Percentiles rank a stretch among this genome's conserved stretches.
These are phyloP conservation scores for Nomada hirtipes DNA, from an alignment of 2,888 invertebrate genomes.

Conservation along the genomic window DNA sequence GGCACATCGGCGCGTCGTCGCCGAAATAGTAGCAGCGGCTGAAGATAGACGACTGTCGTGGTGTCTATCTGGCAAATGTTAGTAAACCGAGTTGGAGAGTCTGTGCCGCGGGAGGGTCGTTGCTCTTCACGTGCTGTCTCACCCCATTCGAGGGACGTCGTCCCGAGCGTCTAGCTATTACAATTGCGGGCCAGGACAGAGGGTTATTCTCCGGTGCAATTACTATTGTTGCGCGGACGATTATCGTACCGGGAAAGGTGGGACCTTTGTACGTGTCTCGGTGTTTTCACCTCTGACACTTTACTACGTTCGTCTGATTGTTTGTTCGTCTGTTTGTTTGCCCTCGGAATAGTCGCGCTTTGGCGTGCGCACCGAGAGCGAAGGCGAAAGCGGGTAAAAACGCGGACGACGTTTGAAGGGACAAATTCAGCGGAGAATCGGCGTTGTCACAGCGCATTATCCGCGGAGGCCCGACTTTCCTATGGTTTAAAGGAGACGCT, in stretches of 20 bases:
- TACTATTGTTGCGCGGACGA: slow-evolving; percentile 5
- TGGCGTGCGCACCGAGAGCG: background rate
- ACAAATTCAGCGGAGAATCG: background rate
- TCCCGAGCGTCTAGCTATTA: background rate
- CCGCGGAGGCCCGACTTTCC: background rate
- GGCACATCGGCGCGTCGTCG: slow-evolving; percentile 42
- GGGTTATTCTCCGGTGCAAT: background rate
- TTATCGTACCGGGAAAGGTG: slow-evolving; percentile 25
- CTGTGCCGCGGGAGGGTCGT: slow-evolving; percentile 66
- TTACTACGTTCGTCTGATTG: background rate
- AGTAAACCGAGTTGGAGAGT: slow-evolving; percentile 63
- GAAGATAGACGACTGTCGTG: slow-evolving; percentile 70
- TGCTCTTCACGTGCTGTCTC: slow-evolving; percentile 57
- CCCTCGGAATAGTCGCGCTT: background rate
- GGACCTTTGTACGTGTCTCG: background rate
- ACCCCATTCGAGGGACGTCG: background rate
- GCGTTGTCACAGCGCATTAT: background rate
- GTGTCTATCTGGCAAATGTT: slow-evolving; percentile 72
- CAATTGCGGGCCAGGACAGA: background rate
- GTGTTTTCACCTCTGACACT: slow-evolving; percentile 26
- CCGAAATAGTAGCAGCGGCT: slow-evolving; percentile 72
- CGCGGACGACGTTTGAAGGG: background rate
- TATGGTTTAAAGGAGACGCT: background rate
- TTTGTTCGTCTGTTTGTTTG: slow-evolving; percentile 9
- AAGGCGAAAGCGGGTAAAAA: background rate